Evolutionary conservation across 2,113 vertebrate genomes (phyloP).

Genomic region (Crypturellus undulatus): DNA sequence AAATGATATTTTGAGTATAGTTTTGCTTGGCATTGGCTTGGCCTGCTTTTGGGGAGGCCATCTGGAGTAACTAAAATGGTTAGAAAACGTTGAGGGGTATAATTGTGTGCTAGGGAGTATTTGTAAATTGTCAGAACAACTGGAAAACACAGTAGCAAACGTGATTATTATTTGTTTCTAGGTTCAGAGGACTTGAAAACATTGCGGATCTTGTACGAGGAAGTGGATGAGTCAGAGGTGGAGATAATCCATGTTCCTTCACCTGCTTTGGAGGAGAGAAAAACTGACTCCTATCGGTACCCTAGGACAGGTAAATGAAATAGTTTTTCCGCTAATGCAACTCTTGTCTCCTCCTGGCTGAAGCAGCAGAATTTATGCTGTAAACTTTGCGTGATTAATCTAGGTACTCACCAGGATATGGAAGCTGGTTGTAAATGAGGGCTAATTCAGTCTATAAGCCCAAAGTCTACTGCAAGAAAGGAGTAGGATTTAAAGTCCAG

Average conservation of each 20-base stretch:
- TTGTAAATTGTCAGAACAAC: background rate
- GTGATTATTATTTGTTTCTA: slow-evolving; percentile 5
- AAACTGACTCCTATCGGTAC: slow-evolving; percentile 95
- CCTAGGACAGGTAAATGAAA: slow-evolving; percentile 88
- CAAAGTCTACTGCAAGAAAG: background rate
- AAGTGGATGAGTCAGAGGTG: slow-evolving; percentile 96
- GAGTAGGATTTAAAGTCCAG: background rate
- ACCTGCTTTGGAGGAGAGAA: slow-evolving; percentile 93
- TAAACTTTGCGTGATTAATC: slow-evolving; percentile 5
- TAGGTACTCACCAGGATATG: background rate
- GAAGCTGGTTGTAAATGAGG: background rate
- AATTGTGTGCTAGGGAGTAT: background rate
- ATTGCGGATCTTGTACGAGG: slow-evolving; percentile 90
- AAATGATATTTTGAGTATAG: background rate
- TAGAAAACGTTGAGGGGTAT: background rate
- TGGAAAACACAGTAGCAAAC: background rate
- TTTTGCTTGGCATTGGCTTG: background rate
- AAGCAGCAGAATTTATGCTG: background rate
- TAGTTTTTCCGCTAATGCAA: background rate
- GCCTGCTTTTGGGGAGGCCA: background rate
- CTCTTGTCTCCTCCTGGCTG: background rate
- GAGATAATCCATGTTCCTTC: slow-evolving; percentile 97
- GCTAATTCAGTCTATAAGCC: background rate
- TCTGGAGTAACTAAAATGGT: background rate
- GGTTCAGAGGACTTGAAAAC: slow-evolving; percentile 86